A percentile compares a stretch with the other conserved stretches of the same genome.
Conservation (phyloP, 1,140 invertebrate genomes). For the Leptinotarsa lineolata region DNA sequence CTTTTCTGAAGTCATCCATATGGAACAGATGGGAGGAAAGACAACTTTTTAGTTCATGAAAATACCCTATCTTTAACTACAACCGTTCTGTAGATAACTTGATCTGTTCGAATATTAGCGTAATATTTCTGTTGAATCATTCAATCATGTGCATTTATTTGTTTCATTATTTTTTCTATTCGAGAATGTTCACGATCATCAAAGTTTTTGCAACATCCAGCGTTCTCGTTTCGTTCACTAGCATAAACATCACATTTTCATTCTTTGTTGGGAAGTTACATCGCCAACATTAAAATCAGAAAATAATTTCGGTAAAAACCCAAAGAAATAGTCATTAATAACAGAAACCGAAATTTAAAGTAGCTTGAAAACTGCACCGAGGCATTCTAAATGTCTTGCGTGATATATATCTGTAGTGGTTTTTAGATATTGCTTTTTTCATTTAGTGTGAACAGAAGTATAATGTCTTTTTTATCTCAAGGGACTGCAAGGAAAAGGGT, state of each 20-base stretch:
- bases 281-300: not conserved
- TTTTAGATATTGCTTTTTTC: slow-evolving; percentile 44
- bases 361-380: slow-evolving; percentile 32
- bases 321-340: slow-evolving; percentile 35
- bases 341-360: slow-evolving; percentile 37
- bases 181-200: no score
- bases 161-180: no score
- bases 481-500: slow-evolving; percentile 36
- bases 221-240: no score
- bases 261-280: not conserved
- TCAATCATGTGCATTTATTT: no score
- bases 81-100: no score
- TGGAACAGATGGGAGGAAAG: no score
- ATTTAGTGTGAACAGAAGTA: slow-evolving; percentile 34
- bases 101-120: no score
- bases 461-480: slow-evolving; percentile 42
- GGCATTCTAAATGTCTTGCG: slow-evolving; percentile 33
- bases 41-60: no score
- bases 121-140: no score
- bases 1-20: no score
- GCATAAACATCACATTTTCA: not conserved
- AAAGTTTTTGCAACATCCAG: no score
- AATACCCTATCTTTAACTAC: no score
- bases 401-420: slow-evolving; percentile 40
- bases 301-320: slow-evolving; percentile 22